These are phyloP conservation scores for Macrophya alboannulata DNA, from an alignment of 2,888 invertebrate genomes.

Conservation along the genomic window DNA sequence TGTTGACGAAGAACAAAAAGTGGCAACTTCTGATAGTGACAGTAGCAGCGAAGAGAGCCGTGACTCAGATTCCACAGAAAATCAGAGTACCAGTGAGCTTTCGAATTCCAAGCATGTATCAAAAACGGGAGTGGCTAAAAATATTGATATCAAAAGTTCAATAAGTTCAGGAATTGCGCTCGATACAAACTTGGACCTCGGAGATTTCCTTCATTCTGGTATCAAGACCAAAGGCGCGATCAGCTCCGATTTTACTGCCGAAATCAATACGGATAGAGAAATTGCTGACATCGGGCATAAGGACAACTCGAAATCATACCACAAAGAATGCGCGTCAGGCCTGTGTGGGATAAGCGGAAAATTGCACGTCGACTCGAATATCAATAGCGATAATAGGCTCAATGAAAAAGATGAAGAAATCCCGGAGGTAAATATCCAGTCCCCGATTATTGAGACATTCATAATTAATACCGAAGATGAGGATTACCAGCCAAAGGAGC, in stretches of 20 bases:
- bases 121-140: background rate
- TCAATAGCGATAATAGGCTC: background rate
- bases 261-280: background rate
- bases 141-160: background rate
- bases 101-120: background rate
- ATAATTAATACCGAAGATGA: background rate
- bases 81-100: background rate
- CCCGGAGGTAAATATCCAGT: background rate
- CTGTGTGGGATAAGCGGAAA: slow-evolving; percentile 35
- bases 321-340: background rate
- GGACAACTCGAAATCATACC: background rate
- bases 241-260: background rate
- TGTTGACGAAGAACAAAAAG: background rate
- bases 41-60: background rate
- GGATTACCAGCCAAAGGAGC: background rate
- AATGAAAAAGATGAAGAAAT: background rate
- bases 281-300: background rate
- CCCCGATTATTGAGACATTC: background rate
- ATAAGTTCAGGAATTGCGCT: background rate
- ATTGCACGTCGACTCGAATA: slow-evolving; percentile 11
- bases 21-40: background rate
- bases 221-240: background rate
- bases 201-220: background rate
- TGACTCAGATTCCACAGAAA: background rate
- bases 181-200: background rate